These are phyloP conservation scores for Carcina quercana DNA, from an alignment of 2,888 invertebrate species.

Conservation along the genomic window DNA sequence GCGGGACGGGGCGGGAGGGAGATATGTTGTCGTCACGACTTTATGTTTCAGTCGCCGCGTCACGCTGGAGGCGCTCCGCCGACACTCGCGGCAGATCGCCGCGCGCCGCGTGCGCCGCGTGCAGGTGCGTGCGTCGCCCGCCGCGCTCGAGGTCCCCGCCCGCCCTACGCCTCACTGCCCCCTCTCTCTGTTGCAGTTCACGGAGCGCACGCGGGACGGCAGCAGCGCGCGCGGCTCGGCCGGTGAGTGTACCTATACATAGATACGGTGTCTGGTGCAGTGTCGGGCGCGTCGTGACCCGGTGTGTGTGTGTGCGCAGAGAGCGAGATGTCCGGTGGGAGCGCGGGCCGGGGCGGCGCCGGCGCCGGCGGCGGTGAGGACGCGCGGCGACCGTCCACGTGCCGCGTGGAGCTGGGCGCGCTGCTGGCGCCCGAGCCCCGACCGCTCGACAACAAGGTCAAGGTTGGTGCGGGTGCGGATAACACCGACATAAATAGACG, in stretches of 20 bases:
- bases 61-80: constrained; percentile 85
- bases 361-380: constrained; percentile 23
- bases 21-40: too few species aligned
- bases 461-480: constrained; percentile 77
- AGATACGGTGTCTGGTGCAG: constrained; percentile 33
- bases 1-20: too few species aligned
- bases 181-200: constrained; percentile 53
- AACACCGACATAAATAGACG: too few species aligned
- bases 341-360: constrained; percentile 24
- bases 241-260: constrained; percentile 48
- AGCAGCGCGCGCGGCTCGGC: constrained; percentile 54
- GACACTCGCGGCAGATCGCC: constrained; percentile 90
- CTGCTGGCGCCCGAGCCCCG: constrained; percentile 79
- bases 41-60: constrained; percentile 18
- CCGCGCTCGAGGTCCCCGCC: constrained; percentile 17
- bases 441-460: constrained; percentile 82
- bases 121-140: constrained; percentile 76
- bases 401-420: constrained; percentile 77
- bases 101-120: constrained; percentile 86
- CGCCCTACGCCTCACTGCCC: constrained; percentile 3
- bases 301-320: constrained; percentile 44
- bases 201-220: constrained; percentile 62
- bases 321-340: constrained; percentile 39
- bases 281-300: constrained; percentile 12
- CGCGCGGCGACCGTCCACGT: constrained; percentile 57